A percentile compares a stretch with the other conserved stretches of the same genome.
Evolutionary conservation across 2,113 vertebrate genomes (phyloP).

Genomic region (Petrocephalus microphthalmus): DNA sequence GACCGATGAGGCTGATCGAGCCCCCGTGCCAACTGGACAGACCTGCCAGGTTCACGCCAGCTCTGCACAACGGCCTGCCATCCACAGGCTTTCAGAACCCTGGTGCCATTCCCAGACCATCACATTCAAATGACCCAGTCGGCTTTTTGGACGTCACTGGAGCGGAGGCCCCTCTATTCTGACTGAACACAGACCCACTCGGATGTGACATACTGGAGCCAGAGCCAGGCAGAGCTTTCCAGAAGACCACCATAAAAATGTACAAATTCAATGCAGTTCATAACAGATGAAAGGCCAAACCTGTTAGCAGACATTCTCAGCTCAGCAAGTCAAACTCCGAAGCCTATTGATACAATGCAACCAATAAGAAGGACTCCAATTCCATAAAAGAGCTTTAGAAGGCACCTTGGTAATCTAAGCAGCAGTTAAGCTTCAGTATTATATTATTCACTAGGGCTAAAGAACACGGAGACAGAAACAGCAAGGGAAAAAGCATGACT

Average conservation of each 20-base stretch:
- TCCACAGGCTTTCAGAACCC: constrained; percentile 37
- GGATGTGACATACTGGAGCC: neutral
- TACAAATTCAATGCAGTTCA: constrained; percentile 14
- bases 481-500: constrained; percentile 12
- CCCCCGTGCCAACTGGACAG: constrained; percentile 38
- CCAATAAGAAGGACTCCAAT: neutral
- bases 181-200: constrained; percentile 28
- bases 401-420: neutral
- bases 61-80: constrained; percentile 27
- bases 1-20: constrained; percentile 52
- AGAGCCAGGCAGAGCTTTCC: constrained; percentile 12
- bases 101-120: constrained; percentile 35
- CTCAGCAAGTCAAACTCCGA: constrained; percentile 19
- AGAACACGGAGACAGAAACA: neutral
- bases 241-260: constrained; percentile 1
- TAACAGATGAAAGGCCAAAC: constrained; percentile 27
- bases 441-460: neutral
- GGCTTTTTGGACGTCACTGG: constrained; percentile 21
- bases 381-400: neutral
- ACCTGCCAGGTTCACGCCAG: constrained; percentile 35
- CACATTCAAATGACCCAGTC: constrained; percentile 41
- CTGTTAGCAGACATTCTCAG: constrained; percentile 25
- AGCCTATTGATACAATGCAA: constrained; percentile 14
- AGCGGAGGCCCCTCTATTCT: constrained; percentile 20
- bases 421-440: constrained; percentile 13